phyloP scores from a whole-genome alignment of 35 echinoderm and acorn worm species.

The Ophioderma brevispina region DNA sequence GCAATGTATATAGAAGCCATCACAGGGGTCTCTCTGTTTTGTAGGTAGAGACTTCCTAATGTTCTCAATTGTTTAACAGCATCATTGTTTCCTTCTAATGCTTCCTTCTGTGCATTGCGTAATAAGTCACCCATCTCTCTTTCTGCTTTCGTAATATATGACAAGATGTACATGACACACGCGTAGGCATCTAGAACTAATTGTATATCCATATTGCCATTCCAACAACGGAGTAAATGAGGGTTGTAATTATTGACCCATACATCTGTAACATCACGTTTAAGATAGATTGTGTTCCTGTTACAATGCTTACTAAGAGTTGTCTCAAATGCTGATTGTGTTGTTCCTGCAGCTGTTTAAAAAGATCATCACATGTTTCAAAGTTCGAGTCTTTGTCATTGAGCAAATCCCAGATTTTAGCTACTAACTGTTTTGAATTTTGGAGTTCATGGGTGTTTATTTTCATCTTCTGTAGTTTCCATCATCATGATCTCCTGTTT shows the following conservation, averaged over 20 bases:
- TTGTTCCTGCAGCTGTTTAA: constrained; percentile 21
- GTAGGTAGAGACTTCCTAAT: constrained; percentile 58
- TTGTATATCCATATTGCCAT: constrained; percentile 76
- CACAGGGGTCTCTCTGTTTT: constrained; percentile 52
- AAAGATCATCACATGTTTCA: background rate
- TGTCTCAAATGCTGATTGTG: constrained; percentile 61
- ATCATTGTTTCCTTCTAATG: constrained; percentile 54
- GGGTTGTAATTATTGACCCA: constrained; percentile 63
- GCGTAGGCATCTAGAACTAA: constrained; percentile 61
- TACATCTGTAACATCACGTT: background rate
- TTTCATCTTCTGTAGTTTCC: background rate
- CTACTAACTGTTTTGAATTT: constrained; percentile 13
- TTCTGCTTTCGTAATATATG: constrained; percentile 70
- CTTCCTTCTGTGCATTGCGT: constrained; percentile 31
- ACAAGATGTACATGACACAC: constrained; percentile 59
- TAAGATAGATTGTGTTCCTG: constrained; percentile 29
- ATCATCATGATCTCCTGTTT: background rate
- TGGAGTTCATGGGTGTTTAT: background rate
- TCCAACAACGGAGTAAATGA: constrained; percentile 36
- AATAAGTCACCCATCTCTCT: constrained; percentile 58
- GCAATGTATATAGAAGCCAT: constrained; percentile 35
- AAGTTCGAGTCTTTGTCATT: background rate
- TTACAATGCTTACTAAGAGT: constrained; percentile 17
- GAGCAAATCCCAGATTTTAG: background rate
- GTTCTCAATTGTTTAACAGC: constrained; percentile 32